Conservation (phyloP, 2,113 vertebrate species). For the Rhabdomys dilectus region DNA sequence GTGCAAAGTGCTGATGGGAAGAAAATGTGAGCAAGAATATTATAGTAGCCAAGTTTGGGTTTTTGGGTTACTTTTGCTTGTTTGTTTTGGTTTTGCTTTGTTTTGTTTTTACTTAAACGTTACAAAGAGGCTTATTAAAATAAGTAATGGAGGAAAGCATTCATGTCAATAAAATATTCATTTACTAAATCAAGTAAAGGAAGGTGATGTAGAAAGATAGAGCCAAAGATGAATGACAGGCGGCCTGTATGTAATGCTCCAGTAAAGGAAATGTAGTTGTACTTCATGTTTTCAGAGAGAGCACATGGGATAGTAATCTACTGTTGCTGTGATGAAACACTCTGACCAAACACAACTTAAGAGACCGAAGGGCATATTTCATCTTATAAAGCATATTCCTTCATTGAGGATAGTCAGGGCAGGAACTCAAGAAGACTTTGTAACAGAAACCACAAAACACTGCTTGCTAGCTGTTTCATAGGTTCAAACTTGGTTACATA, state of each 20-base stretch:
- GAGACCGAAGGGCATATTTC: neutral
- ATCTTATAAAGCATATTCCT: neutral
- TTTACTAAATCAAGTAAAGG: neutral
- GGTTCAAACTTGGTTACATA: neutral
- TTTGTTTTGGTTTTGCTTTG: too few relatives aligned
- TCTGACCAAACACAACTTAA: neutral
- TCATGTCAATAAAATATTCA: neutral
- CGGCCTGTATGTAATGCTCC: neutral
- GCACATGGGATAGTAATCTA: neutral
- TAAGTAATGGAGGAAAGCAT: neutral
- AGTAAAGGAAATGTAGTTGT: neutral
- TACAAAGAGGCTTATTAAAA: neutral
- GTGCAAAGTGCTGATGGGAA: neutral
- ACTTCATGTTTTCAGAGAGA: neutral
- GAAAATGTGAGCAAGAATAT: constrained; percentile 22
- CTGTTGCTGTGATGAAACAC: neutral
- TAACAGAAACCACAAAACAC: neutral
- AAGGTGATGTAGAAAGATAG: neutral
- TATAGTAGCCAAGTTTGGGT: neutral
- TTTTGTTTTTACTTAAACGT: neutral
- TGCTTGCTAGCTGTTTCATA: neutral
- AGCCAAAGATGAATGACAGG: neutral
- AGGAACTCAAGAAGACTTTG: neutral
- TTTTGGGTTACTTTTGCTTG: too few relatives aligned
- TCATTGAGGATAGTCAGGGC: neutral